Conservation (phyloP, 1,140 invertebrate species). For the Lasioglossum albipes region DNA sequence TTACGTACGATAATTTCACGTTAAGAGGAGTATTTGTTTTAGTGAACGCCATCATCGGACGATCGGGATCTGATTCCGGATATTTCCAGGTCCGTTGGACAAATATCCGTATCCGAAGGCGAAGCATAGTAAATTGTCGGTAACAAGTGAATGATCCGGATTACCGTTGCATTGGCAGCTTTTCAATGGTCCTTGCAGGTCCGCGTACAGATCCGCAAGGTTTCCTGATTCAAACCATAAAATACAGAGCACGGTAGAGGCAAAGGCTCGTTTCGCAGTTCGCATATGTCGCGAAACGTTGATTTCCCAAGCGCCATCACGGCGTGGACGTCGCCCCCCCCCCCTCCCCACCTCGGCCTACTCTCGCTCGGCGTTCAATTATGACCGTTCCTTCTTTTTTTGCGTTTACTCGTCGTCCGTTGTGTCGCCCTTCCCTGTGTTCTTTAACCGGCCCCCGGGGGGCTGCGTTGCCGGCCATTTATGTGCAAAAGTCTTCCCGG, state of each 20-base stretch:
- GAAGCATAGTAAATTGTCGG: slow-evolving; percentile 31
- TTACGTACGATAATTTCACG: too few relatives aligned
- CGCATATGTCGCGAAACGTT: slow-evolving; percentile 40
- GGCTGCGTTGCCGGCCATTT: too few relatives aligned
- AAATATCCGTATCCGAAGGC: slow-evolving; percentile 20
- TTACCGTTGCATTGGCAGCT: slow-evolving; percentile 49
- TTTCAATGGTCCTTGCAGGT: slow-evolving; percentile 38
- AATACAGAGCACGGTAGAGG: not conserved
- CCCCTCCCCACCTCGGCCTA: too few relatives aligned
- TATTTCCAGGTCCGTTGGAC: not conserved
- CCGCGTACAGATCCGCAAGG: not conserved
- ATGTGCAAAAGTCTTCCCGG: too few relatives aligned
- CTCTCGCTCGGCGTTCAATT: slow-evolving; percentile 1
- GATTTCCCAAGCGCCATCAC: slow-evolving; percentile 34
- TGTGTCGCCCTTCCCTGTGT: too few relatives aligned
- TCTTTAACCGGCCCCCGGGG: too few relatives aligned
- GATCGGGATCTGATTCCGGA: not conserved
- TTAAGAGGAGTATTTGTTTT: too few relatives aligned
- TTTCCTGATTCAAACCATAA: slow-evolving; percentile 37
- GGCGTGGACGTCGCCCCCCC: not conserved
- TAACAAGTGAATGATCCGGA: slow-evolving; percentile 39
- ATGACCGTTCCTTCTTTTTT: not conserved
- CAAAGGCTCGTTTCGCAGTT: slow-evolving; percentile 33
- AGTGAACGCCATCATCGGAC: too few relatives aligned
- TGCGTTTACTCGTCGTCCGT: too few relatives aligned